A percentile compares a stretch with the other conserved stretches of the same genome.
Conservation (phyloP, 1,140 invertebrate genomes). For the Microplitis mediator region DNA sequence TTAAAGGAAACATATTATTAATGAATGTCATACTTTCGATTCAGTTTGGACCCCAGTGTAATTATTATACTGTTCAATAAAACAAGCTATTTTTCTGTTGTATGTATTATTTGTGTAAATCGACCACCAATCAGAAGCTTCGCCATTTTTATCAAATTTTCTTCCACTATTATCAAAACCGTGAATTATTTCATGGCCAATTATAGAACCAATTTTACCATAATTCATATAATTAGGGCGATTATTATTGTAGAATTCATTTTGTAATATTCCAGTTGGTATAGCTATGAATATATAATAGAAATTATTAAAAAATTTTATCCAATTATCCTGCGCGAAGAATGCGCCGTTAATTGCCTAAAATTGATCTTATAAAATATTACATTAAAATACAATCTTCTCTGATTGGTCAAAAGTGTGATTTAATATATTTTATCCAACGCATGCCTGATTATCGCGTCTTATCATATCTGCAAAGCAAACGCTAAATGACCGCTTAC, state of each 20-base stretch:
- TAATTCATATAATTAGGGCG: slow-evolving; percentile 77
- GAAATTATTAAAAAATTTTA: too few relatives aligned
- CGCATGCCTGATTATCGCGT: too few relatives aligned
- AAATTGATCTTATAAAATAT: too few relatives aligned
- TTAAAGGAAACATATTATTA: background rate
- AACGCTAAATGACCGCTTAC: too few relatives aligned
- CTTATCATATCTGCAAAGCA: too few relatives aligned
- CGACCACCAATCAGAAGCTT: slow-evolving; percentile 72
- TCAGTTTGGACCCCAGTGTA: slow-evolving; percentile 62
- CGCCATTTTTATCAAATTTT: slow-evolving; percentile 72
- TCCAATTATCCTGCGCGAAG: too few relatives aligned
- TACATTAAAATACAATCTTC: too few relatives aligned
- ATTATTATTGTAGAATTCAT: slow-evolving; percentile 72
- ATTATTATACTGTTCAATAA: slow-evolving; percentile 73
- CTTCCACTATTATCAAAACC: slow-evolving; percentile 68
- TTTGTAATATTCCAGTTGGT: slow-evolving; percentile 74
- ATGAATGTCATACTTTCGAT: slow-evolving; percentile 58
- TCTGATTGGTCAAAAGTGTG: too few relatives aligned
- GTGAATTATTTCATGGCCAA: background rate
- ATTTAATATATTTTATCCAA: too few relatives aligned
- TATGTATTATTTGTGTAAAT: slow-evolving; percentile 65
- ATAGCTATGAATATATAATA: background rate
- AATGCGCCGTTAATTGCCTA: too few relatives aligned
- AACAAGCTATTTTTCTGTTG: slow-evolving; percentile 68
- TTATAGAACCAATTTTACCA: slow-evolving; percentile 63